Evolutionary conservation across 1,140 invertebrate species (phyloP), one percentile per base, ranked within the genome.

Genomic region (Orussus abietinus): DNA sequence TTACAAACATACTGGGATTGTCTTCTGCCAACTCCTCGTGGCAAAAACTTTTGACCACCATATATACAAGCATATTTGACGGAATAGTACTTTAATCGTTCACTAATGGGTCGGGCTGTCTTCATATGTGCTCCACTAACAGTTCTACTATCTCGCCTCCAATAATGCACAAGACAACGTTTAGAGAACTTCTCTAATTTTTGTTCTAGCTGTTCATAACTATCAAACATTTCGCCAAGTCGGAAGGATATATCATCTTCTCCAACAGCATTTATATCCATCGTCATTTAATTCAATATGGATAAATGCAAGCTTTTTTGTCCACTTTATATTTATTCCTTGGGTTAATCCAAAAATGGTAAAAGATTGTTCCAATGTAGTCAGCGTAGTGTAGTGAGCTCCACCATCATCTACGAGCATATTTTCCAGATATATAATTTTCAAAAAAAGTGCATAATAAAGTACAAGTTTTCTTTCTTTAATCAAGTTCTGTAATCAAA

Each of bases 21-120:
- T 51, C 72, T 53, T 35, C 66, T 55, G 2, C 72, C 72, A 35
- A 63, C 64, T 37, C 70, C 70, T 37, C 69, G 57, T 6, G 70
- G 62, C 25, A 68, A 50, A 42, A 72, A 72, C 30, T 71, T 73
- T 36, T 73, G 69, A 10, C 72, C 72, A 2, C 72, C 72, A 47
- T 71, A 73, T 34, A 75, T 71, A 38, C 72, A 75, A 0, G 72
- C 70, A 56, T 70, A 75, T 42, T 73, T 73, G 0, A 74, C 68
- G 4, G 70, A 73, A 50, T 75, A 75, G 57, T 75, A 75, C 38
- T 71, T 71, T 4, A 75, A 45, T 47, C 55, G 42, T 14, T 66
- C 56, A 20, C 66, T 67, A 18, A 75, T 74, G 1, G 68, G 71
- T 29, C 72, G 55, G 6, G 69, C 54, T 18, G 72, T 74, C 59